phyloP scores from a whole-genome alignment of 2,888 invertebrate genomes.

The Callinectes sapidus region DNA sequence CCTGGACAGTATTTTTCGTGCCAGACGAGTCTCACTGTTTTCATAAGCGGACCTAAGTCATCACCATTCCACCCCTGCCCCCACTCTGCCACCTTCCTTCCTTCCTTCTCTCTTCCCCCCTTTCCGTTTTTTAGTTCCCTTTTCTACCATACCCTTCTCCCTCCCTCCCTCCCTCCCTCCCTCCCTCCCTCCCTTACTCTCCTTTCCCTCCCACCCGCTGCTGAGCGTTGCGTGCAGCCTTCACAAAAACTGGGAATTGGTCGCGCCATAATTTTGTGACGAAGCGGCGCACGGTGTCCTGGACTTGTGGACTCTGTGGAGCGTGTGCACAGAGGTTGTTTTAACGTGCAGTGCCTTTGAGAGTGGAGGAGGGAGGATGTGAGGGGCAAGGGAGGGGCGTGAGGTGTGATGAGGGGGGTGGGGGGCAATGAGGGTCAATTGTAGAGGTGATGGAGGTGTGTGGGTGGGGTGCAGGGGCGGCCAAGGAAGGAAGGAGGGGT shows the following conservation, averaged over 20 bases:
- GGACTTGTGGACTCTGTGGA: not conserved
- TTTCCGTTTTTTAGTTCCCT: not conserved
- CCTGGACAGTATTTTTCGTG: constrained; percentile 8
- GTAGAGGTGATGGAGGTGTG: constrained; percentile 7
- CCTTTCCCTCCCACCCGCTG: not conserved
- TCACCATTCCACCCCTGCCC: not conserved
- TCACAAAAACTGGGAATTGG: constrained; percentile 26
- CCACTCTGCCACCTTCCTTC: not conserved
- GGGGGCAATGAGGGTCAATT: not conserved
- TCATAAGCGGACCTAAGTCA: constrained; percentile 25
- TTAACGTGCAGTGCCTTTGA: not conserved
- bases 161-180: constrained; percentile 25
- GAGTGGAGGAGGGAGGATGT: not conserved
- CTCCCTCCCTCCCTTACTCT: constrained; percentile 23
- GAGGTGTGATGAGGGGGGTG: not conserved
- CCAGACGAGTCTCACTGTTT: not conserved
- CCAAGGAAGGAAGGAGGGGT: not conserved
- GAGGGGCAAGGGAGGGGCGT: not conserved
- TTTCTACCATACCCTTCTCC: not conserved
- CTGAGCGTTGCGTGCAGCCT: constrained; percentile 30
- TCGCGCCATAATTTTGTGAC: constrained; percentile 31
- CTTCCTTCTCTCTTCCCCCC: not conserved
- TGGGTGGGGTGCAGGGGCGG: not conserved
- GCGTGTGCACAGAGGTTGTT: not conserved
- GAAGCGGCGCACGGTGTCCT: not conserved